Evolutionary conservation across 2,888 invertebrate species (phyloP), one percentile per base, ranked within the genome.

Genomic region (Syrista parreyssii): DNA sequence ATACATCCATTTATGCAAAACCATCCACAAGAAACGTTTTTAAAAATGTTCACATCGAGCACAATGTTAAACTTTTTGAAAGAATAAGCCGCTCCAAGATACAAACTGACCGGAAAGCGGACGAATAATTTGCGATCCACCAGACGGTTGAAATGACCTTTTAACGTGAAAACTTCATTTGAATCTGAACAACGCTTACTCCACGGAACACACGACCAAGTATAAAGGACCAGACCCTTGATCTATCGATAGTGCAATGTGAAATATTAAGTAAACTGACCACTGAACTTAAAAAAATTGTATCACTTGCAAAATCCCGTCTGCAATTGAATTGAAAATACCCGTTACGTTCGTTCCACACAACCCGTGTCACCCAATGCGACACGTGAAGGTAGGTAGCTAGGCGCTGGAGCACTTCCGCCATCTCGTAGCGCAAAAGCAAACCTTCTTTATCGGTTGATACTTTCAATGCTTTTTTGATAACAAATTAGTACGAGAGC

Each of bases 261-360:
- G 35, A 68, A 75, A 73, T 72, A 76, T 74, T 69, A 73, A 76
- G 68, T 36, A 68, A 23, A 68, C 23, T 55, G 23, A 23, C 2
- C 55, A 55, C 55, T 55, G 32, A 32, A 32, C 31, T 33, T 33
- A 32, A 33, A 71, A 6, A 71, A 71, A 31, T 71, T 3, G 15
- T 71, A 71, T 71, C 11, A 30, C 71, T 71, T 33, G 55, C 23
- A 68, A 76, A 79, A 68, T 76, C 40, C 68, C 74, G 55, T 31
- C 35, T 73, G 73, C 68, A 34, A 74, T 77, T 73, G 75, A 78
- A 76, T 81, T 81, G 79, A 81, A 81, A 83, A 83, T 82, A 81
- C 81, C 83, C 83, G 83, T 83, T 83, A 80, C 36, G 31, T 75
- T 78, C 68, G 76, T 78, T 32, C 15, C 36, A 79, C 68, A 68